Conservation (phyloP, 2,888 invertebrate species). For the Calameuta idolon region DNA sequence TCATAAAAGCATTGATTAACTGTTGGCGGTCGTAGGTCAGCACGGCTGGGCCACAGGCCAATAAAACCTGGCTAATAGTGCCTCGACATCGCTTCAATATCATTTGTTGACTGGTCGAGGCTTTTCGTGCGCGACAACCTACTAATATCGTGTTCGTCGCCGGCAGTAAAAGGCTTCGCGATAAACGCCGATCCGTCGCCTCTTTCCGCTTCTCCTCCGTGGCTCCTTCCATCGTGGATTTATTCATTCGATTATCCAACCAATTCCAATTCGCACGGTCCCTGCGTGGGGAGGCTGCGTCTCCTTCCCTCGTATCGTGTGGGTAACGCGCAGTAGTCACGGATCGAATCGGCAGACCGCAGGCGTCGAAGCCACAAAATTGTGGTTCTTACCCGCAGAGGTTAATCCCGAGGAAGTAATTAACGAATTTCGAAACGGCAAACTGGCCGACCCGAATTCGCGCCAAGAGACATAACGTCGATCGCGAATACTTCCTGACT, state of each 20-base stretch:
- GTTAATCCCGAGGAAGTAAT: slow-evolving; percentile 34
- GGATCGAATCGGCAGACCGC: slow-evolving; percentile 36
- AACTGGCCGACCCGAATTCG: no score
- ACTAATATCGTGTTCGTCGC: no score
- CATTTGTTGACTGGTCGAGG: slow-evolving; percentile 28
- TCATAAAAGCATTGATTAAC: slow-evolving; percentile 65
- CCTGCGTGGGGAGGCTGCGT: no score
- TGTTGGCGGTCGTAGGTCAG: slow-evolving; percentile 58
- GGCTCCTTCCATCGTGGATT: no score
- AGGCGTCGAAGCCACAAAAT: slow-evolving; percentile 19
- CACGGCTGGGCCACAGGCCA: slow-evolving; percentile 44
- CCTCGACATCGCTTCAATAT: slow-evolving; percentile 41
- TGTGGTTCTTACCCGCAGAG: slow-evolving; percentile 29
- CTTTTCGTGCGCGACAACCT: slow-evolving; percentile 1
- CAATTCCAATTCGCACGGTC: no score
- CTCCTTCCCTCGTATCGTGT: no score
- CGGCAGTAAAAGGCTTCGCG: no score
- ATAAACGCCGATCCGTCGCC: no score
- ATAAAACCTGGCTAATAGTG: slow-evolving; percentile 55
- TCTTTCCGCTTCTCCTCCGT: no score
- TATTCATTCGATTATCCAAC: no score
- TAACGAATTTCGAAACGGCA: slow-evolving; percentile 33
- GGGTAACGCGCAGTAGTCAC: slow-evolving; percentile 35
- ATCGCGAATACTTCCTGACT: no score
- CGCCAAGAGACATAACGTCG: no score